Base-by-base conservation (phyloP, 35 echinoderm and acorn worm species). In the Heliocidaris tuberculata region DNA sequence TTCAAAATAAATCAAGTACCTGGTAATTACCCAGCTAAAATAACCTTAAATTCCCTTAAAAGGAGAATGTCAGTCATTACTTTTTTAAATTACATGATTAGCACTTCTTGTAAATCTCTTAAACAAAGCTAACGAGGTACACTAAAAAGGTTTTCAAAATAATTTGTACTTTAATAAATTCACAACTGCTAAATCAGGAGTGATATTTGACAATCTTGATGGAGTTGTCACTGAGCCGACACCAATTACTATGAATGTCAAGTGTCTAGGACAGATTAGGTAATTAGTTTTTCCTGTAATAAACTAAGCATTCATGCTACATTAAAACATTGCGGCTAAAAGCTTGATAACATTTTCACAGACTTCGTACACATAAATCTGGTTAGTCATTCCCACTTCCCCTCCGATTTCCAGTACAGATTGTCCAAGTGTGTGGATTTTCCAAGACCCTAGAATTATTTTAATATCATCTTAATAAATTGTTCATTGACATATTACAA, bases 271-370 rank as follows among this genome's bases (percentile, higher is more conserved):
- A 27, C 17, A 78, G 65, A 78, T 78, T 78, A 27, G 65, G 65
- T 78, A 78, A 78, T 78, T 78, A 78, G 21, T n/a, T 27, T 78
- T 78, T 78, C 65, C 65, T 78, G 65, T 78, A 78, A 78, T 78
- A n/a, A 21, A 21, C 65, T 78, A 78, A 78, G 21, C 65, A 78
- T 78, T 78, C 65, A 78, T 27, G 65, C 65, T n/a, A 78, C 65
- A 78, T 78, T 78, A 78, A 78, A 78, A 78, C 65, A 78, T 78
- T 78, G 27, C 21, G 65, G 65, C 65, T 78, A 78, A 78, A 27
- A 78, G 65, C 21, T 21, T 27, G 65, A 78, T 78, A 78, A 78
- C 65, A 78, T 78, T 27, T n/a, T n/a, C 27, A n/a, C 65, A 78
- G 21, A 78, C 65, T 78, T n/a, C 21, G 21, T n/a, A n/a, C 65